A percentile compares a stretch with the other conserved stretches of the same genome.
Conservation (phyloP, 2,888 invertebrate genomes). For the Ptilodon capucinus region DNA sequence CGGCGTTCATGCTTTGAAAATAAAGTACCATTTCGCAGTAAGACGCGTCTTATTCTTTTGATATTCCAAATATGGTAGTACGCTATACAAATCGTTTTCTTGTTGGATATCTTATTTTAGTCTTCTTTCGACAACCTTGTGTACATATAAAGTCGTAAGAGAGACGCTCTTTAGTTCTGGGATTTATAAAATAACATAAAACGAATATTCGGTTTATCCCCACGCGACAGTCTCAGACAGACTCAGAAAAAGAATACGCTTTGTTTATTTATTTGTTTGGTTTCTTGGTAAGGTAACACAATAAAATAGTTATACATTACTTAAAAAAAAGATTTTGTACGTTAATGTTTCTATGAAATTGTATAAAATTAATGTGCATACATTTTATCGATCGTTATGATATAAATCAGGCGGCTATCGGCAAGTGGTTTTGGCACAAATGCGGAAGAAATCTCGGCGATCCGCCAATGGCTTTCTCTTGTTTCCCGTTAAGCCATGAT, state of each 20-base stretch:
- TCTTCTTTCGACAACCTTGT: background rate
- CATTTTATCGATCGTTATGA: conserved; percentile 23
- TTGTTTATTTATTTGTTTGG: too few relatives aligned
- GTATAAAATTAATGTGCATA: conserved; percentile 7
- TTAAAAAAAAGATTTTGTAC: too few relatives aligned
- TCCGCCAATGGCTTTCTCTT: conserved; percentile 29
- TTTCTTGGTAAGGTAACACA: too few relatives aligned
- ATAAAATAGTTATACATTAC: too few relatives aligned
- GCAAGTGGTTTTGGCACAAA: conserved; percentile 13
- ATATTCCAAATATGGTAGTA: background rate
- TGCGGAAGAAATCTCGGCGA: conserved; percentile 22
- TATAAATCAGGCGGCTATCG: conserved; percentile 20
- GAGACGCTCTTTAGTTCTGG: background rate
- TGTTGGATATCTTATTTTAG: too few relatives aligned
- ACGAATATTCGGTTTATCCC: too few relatives aligned
- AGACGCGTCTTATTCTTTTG: background rate
- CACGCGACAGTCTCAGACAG: too few relatives aligned
- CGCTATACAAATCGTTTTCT: background rate
- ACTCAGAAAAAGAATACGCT: too few relatives aligned
- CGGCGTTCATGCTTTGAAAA: background rate
- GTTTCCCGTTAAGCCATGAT: conserved; percentile 32
- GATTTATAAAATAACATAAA: background rate
- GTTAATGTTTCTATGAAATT: too few relatives aligned
- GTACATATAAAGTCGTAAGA: background rate
- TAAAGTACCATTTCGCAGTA: background rate